These are phyloP conservation scores for Frieseomelitta varia DNA, from an alignment of 1,140 invertebrate genomes.

Conservation along the genomic window DNA sequence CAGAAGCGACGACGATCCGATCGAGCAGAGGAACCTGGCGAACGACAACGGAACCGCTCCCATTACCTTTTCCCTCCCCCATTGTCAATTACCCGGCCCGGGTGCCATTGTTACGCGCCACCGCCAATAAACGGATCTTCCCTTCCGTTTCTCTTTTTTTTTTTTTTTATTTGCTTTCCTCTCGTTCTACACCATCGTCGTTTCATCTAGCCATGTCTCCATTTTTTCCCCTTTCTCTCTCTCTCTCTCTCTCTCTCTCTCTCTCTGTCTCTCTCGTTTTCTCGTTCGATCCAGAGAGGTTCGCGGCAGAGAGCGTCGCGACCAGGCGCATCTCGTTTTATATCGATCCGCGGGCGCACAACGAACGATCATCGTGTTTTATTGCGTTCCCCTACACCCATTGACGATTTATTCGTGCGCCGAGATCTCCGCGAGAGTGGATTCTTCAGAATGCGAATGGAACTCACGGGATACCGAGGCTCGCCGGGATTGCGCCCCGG, in stretches of 20 bases:
- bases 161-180: too few species aligned
- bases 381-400: slow-evolving; percentile 13
- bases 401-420: slow-evolving; percentile 1
- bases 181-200: not conserved
- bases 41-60: slow-evolving; percentile 69
- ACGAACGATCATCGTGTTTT: slow-evolving; percentile 34
- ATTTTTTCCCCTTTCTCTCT: not conserved
- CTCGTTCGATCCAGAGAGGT: not conserved
- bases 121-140: slow-evolving; percentile 29
- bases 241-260: not conserved
- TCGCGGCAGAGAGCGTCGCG: not conserved
- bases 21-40: slow-evolving; percentile 37
- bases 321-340: slow-evolving; percentile 13
- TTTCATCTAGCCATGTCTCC: not conserved
- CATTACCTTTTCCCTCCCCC: slow-evolving; percentile 62
- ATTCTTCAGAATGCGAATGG: slow-evolving; percentile 3
- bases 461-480: not conserved
- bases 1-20: slow-evolving; percentile 35
- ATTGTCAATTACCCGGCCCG: slow-evolving; percentile 33
- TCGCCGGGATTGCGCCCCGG: not conserved
- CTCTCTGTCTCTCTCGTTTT: not conserved
- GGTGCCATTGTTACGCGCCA: slow-evolving; percentile 27
- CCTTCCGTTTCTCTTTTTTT: not conserved
- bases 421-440: not conserved
- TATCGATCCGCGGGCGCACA: not conserved